A percentile compares a stretch with the other conserved stretches of the same genome.
These are phyloP conservation scores for Tangara arthus DNA, from an alignment of 2,797 vertebrate species.

Conservation along the genomic window DNA sequence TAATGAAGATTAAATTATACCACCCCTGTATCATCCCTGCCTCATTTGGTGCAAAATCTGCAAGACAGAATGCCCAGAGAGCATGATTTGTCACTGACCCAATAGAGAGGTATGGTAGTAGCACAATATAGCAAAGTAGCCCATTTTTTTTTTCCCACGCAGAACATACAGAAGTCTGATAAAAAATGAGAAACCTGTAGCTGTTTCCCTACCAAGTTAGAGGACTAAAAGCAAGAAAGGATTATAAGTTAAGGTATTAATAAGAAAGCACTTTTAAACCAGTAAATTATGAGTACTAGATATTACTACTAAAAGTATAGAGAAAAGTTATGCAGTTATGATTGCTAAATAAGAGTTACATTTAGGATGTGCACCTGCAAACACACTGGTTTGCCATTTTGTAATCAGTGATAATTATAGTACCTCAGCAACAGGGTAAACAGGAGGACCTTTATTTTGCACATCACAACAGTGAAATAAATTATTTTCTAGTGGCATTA, in stretches of 20 bases:
- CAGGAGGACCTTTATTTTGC: background rate
- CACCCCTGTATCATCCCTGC: background rate
- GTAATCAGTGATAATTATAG: background rate
- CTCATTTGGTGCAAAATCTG: background rate
- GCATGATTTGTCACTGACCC: background rate
- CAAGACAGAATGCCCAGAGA: background rate
- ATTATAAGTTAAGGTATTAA: background rate
- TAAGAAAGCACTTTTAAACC: background rate
- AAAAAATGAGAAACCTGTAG: background rate
- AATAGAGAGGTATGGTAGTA: background rate
- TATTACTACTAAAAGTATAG: background rate
- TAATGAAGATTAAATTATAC: background rate
- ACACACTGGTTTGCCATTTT: background rate
- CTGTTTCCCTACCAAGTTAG: background rate
- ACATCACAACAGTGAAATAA: background rate
- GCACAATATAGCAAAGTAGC: background rate
- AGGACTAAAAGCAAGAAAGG: background rate
- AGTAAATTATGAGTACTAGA: background rate
- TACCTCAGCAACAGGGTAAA: background rate
- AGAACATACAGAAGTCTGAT: background rate
- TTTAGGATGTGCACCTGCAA: background rate
- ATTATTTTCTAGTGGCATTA: background rate
- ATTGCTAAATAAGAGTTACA: background rate
- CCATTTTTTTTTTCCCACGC: background rate
- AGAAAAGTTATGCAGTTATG: background rate